These are phyloP conservation scores for Zoanthus solanderi DNA, from an alignment of 92 coral and sea anemone species.

Conservation along the genomic window DNA sequence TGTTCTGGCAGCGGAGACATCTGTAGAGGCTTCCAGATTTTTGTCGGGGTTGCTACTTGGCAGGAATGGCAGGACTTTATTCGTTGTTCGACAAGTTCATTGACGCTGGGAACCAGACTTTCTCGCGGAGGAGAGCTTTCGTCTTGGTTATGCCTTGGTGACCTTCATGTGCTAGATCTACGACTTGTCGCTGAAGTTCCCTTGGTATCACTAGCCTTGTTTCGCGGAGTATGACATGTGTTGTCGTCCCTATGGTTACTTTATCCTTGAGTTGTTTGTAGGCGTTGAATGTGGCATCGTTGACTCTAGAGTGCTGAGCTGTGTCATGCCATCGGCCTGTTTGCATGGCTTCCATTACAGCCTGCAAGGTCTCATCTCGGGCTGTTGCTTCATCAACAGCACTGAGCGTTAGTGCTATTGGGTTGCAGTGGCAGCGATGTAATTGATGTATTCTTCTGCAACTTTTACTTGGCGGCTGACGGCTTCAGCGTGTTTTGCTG, in stretches of 20 bases:
- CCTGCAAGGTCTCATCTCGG: conserved; percentile 1
- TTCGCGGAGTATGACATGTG: conserved; percentile 5
- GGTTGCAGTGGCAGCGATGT: too few relatives aligned
- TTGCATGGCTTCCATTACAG: neutral
- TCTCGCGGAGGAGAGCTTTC: conserved; percentile 14
- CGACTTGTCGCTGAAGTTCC: neutral
- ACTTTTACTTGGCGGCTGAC: neutral
- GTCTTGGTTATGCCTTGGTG: conserved; percentile 39
- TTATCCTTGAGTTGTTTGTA: neutral
- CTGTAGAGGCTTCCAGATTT: conserved; percentile 4
- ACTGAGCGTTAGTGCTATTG: neutral
- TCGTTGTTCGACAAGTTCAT: conserved; percentile 18
- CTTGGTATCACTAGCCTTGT: conserved; percentile 8
- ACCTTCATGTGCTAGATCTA: conserved; percentile 20
- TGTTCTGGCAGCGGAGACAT: conserved; percentile 25
- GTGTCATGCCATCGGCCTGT: conserved; percentile 1
- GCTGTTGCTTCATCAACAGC: conserved; percentile 13
- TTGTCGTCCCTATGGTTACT: conserved; percentile 1
- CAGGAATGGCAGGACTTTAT: conserved; percentile 28
- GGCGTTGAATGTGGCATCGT: conserved; percentile 2
- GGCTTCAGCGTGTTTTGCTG: neutral
- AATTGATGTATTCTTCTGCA: too few relatives aligned
- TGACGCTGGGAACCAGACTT: conserved; percentile 38
- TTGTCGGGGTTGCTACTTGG: conserved; percentile 17
- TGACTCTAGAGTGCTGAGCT: neutral